Evolutionary conservation across 2,113 vertebrate species (phyloP).

Genomic region (Protobothrops mucrosquamatus): DNA sequence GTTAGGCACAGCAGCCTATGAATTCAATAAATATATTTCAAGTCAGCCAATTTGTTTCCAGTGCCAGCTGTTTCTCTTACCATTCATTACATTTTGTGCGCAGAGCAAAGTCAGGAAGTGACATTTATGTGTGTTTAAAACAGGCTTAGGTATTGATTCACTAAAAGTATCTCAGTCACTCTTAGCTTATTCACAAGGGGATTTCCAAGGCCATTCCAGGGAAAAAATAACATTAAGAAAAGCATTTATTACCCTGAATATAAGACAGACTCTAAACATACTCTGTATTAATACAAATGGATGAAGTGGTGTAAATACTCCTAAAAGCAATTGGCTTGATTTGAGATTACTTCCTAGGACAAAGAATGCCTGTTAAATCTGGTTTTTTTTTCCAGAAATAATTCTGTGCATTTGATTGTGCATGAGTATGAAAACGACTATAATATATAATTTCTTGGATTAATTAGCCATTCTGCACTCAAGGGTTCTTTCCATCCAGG

Average conservation of each 20-base stretch:
- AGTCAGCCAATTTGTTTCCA: conserved; percentile 35
- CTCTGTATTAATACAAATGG: conserved; percentile 19
- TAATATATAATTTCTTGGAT: not conserved
- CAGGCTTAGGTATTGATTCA: conserved; percentile 20
- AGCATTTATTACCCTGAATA: conserved; percentile 1
- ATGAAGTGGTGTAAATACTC: not conserved
- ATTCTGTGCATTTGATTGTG: not conserved
- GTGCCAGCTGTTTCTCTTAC: conserved; percentile 26
- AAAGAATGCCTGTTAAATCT: not conserved
- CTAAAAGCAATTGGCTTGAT: not conserved
- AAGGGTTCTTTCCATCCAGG: not conserved
- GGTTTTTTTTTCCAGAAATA: not conserved
- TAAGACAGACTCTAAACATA: not conserved
- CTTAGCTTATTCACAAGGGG: not conserved
- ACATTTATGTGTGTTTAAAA: conserved; percentile 38
- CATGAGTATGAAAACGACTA: not conserved
- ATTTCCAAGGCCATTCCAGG: conserved; percentile 22
- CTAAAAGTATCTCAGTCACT: conserved; percentile 25
- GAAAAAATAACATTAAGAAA: conserved; percentile 14
- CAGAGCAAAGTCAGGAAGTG: conserved; percentile 22
- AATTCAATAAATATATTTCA: conserved; percentile 38
- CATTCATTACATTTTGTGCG: conserved; percentile 31
- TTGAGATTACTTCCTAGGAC: not conserved
- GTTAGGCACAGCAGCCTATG: conserved; percentile 13
- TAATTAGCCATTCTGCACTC: not conserved